Conservation (phyloP, 2,113 vertebrate species). For the Erpornis zantholeuca region DNA sequence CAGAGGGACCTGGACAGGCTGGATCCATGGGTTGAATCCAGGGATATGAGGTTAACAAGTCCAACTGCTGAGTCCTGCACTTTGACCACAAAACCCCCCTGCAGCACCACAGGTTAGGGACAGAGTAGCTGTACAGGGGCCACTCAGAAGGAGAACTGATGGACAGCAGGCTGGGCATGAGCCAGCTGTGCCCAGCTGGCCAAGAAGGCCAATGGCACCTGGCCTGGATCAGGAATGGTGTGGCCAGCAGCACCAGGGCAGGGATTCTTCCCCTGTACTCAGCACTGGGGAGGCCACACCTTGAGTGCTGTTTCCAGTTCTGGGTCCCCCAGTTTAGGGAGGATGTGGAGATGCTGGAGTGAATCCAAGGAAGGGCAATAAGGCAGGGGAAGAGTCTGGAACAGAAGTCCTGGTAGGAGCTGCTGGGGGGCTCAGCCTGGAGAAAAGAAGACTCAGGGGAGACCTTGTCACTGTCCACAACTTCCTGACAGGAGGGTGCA, state of each 20-base stretch:
- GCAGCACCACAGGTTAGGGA: fast-evolving
- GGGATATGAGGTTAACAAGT: background rate
- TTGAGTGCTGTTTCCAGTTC: background rate
- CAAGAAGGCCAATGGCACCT: background rate
- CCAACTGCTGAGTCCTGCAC: background rate
- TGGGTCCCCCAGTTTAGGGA: background rate
- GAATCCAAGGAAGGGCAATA: background rate
- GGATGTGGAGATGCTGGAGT: fast-evolving
- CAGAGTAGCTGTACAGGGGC: background rate
- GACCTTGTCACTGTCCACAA: background rate
- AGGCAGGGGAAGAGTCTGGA: background rate
- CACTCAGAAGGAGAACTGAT: background rate
- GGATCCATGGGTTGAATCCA: background rate
- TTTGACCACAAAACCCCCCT: background rate
- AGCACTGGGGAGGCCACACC: background rate
- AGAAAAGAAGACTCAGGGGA: background rate
- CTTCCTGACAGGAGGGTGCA: background rate
- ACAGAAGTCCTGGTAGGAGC: background rate
- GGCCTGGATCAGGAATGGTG: background rate
- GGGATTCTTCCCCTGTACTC: fast-evolving
- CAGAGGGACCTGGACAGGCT: background rate
- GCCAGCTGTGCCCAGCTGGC: background rate
- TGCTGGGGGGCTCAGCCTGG: background rate
- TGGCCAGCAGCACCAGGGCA: background rate
- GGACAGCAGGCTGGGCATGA: background rate